A percentile compares a stretch with the other conserved stretches of the same genome.
Conservation (phyloP, 2,797 vertebrate genomes). For the Cynodonichthys magdalenae region DNA sequence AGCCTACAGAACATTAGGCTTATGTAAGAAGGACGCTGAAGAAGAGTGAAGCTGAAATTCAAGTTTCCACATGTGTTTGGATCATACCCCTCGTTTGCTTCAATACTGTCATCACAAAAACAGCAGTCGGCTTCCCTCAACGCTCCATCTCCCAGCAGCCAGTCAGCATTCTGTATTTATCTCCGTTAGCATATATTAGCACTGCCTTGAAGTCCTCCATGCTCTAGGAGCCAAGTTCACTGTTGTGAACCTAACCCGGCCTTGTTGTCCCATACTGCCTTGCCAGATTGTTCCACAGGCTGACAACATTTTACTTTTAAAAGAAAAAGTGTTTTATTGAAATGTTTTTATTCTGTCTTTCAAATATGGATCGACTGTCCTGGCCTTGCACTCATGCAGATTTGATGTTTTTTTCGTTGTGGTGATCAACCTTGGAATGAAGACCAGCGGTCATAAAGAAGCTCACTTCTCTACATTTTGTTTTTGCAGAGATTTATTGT, state of each 20-base stretch:
- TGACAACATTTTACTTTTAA: neutral
- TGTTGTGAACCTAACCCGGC: constrained; percentile 40
- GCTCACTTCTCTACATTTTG: constrained; percentile 46
- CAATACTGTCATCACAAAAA: constrained; percentile 62
- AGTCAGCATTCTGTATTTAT: constrained; percentile 49
- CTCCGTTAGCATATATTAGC: constrained; percentile 42
- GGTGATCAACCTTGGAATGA: constrained; percentile 60
- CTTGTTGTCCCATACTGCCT: constrained; percentile 44
- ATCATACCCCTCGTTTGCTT: constrained; percentile 43
- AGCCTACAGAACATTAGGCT: constrained; percentile 20
- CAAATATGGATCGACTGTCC: constrained; percentile 63
- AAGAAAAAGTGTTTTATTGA: constrained; percentile 54
- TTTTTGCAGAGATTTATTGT: constrained; percentile 66
- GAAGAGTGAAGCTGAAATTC: constrained; percentile 49
- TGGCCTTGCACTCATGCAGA: constrained; percentile 33
- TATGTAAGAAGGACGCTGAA: constrained; percentile 44
- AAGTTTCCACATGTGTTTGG: constrained; percentile 68
- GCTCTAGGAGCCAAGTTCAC: constrained; percentile 50
- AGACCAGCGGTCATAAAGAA: constrained; percentile 56
- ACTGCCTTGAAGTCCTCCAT: constrained; percentile 31
- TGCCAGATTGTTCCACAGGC: constrained; percentile 51
- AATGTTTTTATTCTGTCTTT: constrained; percentile 54
- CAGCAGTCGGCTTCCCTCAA: constrained; percentile 60
- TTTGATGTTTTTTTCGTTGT: constrained; percentile 66
- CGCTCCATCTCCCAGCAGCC: constrained; percentile 55